A percentile compares a stretch with the other conserved stretches of the same genome.
These are phyloP conservation scores for Bugula neritina DNA, from an alignment of 2,888 invertebrate species.

Conservation along the genomic window DNA sequence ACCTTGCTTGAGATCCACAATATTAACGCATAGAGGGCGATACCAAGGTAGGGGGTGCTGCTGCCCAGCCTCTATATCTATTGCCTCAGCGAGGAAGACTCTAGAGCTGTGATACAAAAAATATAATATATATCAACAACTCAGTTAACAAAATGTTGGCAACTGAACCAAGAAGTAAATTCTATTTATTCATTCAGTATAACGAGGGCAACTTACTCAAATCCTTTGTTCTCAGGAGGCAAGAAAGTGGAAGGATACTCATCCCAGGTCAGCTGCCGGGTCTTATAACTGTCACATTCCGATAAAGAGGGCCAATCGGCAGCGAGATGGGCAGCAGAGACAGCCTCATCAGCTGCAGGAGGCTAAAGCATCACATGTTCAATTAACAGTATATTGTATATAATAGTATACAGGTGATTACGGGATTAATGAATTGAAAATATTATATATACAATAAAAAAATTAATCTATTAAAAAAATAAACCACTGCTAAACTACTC, in stretches of 20 bases:
- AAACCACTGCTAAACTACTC: no score
- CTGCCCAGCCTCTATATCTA: constrained; percentile 60
- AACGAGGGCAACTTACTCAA: constrained; percentile 61
- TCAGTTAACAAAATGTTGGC: not conserved
- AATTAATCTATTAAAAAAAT: no score
- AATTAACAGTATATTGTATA: no score
- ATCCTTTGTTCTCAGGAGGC: constrained; percentile 72
- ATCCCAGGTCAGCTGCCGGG: constrained; percentile 46
- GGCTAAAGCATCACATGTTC: no score
- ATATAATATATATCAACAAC: not conserved
- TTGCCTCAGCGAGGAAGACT: constrained; percentile 60
- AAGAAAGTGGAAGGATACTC: constrained; percentile 64
- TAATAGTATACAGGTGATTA: no score
- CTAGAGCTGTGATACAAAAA: constrained; percentile 46
- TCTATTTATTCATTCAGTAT: not conserved
- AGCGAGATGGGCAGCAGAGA: not conserved
- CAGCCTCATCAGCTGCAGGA: not conserved
- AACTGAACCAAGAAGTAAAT: not conserved
- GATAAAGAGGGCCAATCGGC: constrained; percentile 48
- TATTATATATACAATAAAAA: no score
- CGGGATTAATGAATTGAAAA: no score
- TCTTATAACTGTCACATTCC: constrained; percentile 49
- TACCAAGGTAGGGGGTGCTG: constrained; percentile 73
- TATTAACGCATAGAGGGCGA: constrained; percentile 63
- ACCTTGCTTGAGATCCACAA: constrained; percentile 43